Conservation (phyloP, 1,140 invertebrate species). For the Orchestia grillus region DNA sequence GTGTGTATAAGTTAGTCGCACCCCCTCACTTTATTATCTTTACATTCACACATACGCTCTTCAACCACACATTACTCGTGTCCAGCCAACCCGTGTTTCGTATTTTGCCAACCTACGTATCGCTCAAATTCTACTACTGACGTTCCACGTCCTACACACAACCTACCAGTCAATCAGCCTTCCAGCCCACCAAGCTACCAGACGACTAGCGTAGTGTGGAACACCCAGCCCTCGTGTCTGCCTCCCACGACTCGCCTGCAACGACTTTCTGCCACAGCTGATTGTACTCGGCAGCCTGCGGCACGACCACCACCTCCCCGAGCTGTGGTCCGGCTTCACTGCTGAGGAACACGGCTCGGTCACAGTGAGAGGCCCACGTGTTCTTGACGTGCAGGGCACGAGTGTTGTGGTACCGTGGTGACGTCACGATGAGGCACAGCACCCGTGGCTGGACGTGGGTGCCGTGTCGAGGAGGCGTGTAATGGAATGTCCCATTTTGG, state of each 20-base stretch:
- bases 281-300: slow-evolving; percentile 59
- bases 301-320: slow-evolving; percentile 56
- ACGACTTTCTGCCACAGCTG: slow-evolving; percentile 65
- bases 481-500: not conserved
- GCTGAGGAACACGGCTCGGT: slow-evolving; percentile 62
- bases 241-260: slow-evolving; percentile 58
- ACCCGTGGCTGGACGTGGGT: not conserved
- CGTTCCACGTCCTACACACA: not conserved
- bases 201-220: too few species aligned
- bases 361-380: slow-evolving; percentile 64
- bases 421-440: slow-evolving; percentile 63
- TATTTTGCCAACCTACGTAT: not conserved
- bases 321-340: slow-evolving; percentile 50
- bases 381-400: slow-evolving; percentile 63
- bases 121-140: not conserved
- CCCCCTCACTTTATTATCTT: too few species aligned
- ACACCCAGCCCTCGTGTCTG: not conserved
- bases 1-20: too few species aligned
- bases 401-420: slow-evolving; percentile 62
- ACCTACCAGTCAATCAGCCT: not conserved
- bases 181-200: not conserved
- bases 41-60: too few species aligned
- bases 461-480: not conserved
- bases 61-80: too few species aligned
- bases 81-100: too few species aligned